Percentiles rank a stretch among this genome's conserved stretches.
These are phyloP conservation scores for Epirrhoe alternata DNA, from an alignment of 2,888 invertebrate species.

Conservation along the genomic window DNA sequence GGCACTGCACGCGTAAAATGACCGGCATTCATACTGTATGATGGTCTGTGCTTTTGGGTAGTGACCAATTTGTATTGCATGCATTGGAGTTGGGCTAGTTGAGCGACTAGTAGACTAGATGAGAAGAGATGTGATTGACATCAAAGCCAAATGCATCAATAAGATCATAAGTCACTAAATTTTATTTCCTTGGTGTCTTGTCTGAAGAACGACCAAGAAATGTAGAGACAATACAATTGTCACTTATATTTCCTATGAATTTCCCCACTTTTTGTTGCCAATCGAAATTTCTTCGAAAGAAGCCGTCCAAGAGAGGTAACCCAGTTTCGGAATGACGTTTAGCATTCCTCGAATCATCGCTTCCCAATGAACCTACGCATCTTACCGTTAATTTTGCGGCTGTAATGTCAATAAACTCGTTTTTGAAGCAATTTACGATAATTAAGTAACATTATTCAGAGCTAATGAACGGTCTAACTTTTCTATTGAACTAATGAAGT, in stretches of 20 bases:
- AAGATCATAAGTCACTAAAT: too few relatives aligned
- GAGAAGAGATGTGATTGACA: too few relatives aligned
- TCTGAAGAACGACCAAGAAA: too few relatives aligned
- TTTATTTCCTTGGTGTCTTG: too few relatives aligned
- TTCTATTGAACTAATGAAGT: background rate
- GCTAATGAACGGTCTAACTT: conserved; percentile 40
- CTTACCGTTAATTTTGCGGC: conserved; percentile 44
- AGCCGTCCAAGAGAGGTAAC: conserved; percentile 12
- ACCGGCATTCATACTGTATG: conserved; percentile 53
- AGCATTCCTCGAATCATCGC: conserved; percentile 36
- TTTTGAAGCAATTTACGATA: conserved; percentile 43
- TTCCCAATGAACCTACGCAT: conserved; percentile 25
- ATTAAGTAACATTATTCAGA: conserved; percentile 51
- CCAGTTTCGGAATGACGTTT: conserved; percentile 28
- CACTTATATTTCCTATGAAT: background rate
- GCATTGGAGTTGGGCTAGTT: background rate
- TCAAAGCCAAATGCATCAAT: too few relatives aligned
- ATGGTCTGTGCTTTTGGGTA: conserved; percentile 1
- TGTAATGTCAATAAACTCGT: conserved; percentile 51
- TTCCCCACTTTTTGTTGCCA: background rate
- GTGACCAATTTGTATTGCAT: background rate
- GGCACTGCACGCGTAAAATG: conserved; percentile 62
- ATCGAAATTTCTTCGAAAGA: conserved; percentile 16
- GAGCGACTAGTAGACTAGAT: too few relatives aligned
- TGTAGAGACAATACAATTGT: too few relatives aligned